These are phyloP conservation scores for Morpho helenor DNA, from an alignment of 2,888 invertebrate species.

Conservation along the genomic window DNA sequence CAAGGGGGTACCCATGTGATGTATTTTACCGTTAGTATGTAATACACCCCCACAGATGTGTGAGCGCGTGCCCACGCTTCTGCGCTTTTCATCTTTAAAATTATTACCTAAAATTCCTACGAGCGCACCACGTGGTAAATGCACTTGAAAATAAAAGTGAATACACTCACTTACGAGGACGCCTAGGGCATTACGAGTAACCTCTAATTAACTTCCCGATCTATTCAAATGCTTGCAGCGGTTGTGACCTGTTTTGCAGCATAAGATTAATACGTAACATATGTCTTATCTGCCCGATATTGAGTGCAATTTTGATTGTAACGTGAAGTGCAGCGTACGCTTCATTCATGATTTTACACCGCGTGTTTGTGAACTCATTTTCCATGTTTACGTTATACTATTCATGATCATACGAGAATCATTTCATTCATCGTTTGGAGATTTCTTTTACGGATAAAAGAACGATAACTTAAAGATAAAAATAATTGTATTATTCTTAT, in stretches of 20 bases:
- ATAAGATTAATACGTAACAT: neutral
- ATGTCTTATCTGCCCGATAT: slow-evolving; percentile 15
- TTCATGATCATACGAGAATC: no score
- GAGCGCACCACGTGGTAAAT: slow-evolving; percentile 22
- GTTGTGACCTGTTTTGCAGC: no score
- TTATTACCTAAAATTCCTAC: slow-evolving; percentile 29
- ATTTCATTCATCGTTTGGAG: no score
- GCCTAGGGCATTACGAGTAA: neutral
- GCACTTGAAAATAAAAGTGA: slow-evolving; percentile 28
- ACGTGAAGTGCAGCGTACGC: slow-evolving; percentile 3
- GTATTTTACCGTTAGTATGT: slow-evolving; percentile 35
- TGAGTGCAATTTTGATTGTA: slow-evolving; percentile 18
- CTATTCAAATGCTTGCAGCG: no score
- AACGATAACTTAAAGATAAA: no score
- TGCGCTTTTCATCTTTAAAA: slow-evolving; percentile 42
- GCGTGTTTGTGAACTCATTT: no score
- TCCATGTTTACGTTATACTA: neutral
- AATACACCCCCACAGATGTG: slow-evolving; percentile 30
- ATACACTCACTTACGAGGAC: slow-evolving; percentile 9
- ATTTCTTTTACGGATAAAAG: no score
- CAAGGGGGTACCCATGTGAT: slow-evolving; percentile 40
- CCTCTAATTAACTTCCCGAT: neutral
- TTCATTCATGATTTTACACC: slow-evolving; percentile 10
- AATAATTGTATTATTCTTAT: no score
- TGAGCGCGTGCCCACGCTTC: slow-evolving; percentile 38